Evolutionary conservation across 2,113 vertebrate genomes (phyloP).

Genomic region (Jacana jacana): DNA sequence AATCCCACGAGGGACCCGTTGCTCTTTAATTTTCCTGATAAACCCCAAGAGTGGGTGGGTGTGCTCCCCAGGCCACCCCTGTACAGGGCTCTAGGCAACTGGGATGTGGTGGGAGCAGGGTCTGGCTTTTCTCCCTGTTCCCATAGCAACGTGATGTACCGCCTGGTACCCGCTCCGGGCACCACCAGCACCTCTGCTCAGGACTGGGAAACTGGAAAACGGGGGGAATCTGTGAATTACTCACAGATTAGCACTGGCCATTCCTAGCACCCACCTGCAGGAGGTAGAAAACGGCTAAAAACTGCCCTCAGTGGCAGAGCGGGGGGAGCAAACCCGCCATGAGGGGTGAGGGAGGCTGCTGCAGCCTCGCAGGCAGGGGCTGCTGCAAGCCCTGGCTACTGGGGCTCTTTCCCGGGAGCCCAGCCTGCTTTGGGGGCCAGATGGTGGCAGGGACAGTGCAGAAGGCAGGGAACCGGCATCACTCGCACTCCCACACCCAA

Average conservation of each 20-base stretch:
- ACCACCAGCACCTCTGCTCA: accelerated
- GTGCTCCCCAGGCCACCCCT: background rate
- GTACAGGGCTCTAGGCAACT: background rate
- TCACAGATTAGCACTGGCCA: background rate
- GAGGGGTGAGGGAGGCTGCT: accelerated
- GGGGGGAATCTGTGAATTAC: background rate
- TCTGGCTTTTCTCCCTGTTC: background rate
- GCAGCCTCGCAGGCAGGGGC: background rate
- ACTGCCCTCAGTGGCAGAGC: background rate
- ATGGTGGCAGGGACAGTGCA: background rate
- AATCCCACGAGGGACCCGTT: background rate
- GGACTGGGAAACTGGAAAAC: no score
- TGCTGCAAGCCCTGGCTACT: background rate
- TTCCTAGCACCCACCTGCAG: background rate
- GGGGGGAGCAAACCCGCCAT: background rate
- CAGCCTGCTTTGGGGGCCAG: background rate
- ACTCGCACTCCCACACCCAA: accelerated
- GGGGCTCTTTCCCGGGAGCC: background rate
- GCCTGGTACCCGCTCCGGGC: background rate
- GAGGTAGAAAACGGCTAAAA: accelerated
- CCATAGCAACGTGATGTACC: background rate
- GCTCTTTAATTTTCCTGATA: background rate
- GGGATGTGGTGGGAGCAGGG: accelerated
- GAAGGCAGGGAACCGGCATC: background rate
- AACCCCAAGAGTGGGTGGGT: background rate